phyloP scores from a whole-genome alignment of 2,888 invertebrate species.

The Tuta absoluta region DNA sequence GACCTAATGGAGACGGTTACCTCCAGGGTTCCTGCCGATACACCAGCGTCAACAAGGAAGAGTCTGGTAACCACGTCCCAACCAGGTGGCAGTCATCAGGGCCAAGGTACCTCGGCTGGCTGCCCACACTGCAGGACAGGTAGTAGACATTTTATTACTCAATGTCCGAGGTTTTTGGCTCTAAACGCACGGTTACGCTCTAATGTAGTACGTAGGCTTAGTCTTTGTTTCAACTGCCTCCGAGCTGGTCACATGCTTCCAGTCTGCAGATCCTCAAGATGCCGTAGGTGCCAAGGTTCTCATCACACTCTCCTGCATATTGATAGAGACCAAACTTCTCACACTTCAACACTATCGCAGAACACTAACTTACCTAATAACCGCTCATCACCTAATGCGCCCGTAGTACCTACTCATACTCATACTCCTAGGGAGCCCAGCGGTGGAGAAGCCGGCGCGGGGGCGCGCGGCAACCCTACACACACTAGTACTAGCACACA shows the following conservation, averaged over 20 bases:
- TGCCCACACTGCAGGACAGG: constrained; percentile 19
- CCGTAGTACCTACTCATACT: not conserved
- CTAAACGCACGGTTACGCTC: constrained; percentile 18
- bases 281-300: constrained; percentile 27
- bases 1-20: not conserved
- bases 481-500: not conserved
- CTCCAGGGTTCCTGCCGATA: constrained; percentile 2
- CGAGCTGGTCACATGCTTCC: constrained; percentile 23
- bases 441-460: not conserved
- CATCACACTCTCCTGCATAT: constrained; percentile 29
- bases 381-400: not conserved
- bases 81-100: no score
- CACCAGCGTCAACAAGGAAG: not conserved
- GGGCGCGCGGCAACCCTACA: not conserved
- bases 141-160: constrained; percentile 14
- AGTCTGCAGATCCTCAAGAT: constrained; percentile 25
- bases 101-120: not conserved
- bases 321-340: not conserved
- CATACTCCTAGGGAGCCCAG: not conserved
- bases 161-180: constrained; percentile 21
- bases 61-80: constrained; percentile 16
- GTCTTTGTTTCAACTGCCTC: constrained; percentile 29
- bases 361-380: not conserved
- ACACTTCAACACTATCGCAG: not conserved
- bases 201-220: not conserved